These are phyloP conservation scores for Sitobion miscanthi DNA, from an alignment of 1,140 invertebrate genomes.

Conservation along the genomic window DNA sequence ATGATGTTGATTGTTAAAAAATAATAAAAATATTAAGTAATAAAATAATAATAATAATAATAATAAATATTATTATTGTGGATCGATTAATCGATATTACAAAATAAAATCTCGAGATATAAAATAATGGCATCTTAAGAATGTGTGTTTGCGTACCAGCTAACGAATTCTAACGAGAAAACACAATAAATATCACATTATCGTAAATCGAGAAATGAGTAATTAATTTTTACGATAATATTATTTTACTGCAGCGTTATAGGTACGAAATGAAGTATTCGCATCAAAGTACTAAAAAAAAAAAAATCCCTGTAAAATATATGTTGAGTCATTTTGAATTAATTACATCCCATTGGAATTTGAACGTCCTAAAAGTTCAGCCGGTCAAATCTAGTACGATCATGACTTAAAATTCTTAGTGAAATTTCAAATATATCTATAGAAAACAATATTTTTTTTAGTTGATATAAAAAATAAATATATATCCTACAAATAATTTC, in stretches of 20 bases:
- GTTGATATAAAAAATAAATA: not conserved
- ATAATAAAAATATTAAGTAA: not conserved
- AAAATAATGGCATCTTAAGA: constrained; percentile 3
- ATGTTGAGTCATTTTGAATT: not conserved
- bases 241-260: not conserved
- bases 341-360: too few species aligned
- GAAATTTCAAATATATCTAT: not conserved
- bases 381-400: not conserved
- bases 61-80: not conserved
- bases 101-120: not conserved
- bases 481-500: not conserved
- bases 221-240: not conserved
- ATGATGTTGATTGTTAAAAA: not conserved
- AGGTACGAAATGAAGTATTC: not conserved
- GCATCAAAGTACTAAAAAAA: not conserved
- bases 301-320: not conserved
- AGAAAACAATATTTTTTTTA: not conserved
- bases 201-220: not conserved
- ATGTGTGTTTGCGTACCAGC: not conserved
- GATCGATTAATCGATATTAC: not conserved
- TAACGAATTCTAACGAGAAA: not conserved
- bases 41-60: not conserved
- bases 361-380: not conserved
- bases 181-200: not conserved
- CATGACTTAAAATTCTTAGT: not conserved